These are phyloP conservation scores for Regulus satrapa DNA, from an alignment of 2,113 vertebrate species.

Conservation along the genomic window DNA sequence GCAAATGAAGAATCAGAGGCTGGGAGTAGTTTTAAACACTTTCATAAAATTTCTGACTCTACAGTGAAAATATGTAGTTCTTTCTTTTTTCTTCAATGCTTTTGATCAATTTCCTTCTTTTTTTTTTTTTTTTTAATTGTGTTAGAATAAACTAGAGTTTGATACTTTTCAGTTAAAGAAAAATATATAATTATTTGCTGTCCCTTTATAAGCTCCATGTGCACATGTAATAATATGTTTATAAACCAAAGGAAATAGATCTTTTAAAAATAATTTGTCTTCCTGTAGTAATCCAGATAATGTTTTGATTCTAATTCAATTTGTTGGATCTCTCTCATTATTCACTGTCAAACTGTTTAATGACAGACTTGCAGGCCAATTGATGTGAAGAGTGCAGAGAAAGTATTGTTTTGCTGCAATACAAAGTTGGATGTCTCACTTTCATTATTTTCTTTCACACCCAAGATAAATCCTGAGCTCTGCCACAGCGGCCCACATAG, in stretches of 20 bases:
- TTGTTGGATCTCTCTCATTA: constrained; percentile 61
- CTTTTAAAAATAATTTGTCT: neutral
- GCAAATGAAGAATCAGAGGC: neutral
- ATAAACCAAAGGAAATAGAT: constrained; percentile 25
- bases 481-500: constrained; percentile 44
- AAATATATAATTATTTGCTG: neutral
- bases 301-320: constrained; percentile 6
- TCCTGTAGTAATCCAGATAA: neutral
- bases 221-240: neutral
- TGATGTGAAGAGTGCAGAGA: constrained; percentile 46
- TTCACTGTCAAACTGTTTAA: constrained; percentile 67
- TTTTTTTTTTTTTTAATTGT: constrained; percentile 20
- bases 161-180: neutral
- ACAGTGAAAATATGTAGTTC: neutral
- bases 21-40: neutral
- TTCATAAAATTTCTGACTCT: neutral
- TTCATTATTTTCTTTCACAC: constrained; percentile 67
- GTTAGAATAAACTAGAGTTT: neutral
- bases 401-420: constrained; percentile 71
- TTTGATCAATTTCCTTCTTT: neutral
- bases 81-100: neutral
- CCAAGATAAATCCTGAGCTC: constrained; percentile 71
- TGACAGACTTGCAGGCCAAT: constrained; percentile 52
- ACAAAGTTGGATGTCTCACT: constrained; percentile 56
- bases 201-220: neutral